Conservation (phyloP, 2,113 vertebrate genomes). For the Gallinago media region DNA sequence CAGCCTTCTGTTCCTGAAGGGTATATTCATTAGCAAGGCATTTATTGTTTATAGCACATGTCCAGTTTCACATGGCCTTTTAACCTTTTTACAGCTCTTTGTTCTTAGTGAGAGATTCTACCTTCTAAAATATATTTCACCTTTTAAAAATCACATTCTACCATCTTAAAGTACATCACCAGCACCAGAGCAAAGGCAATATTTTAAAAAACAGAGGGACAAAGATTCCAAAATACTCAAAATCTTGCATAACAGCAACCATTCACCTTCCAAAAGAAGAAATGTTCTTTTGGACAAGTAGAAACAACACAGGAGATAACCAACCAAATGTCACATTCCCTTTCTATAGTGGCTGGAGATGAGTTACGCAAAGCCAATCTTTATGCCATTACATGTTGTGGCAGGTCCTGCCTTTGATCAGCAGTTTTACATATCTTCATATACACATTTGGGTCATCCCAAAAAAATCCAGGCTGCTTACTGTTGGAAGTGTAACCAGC, state of each 20-base stretch:
- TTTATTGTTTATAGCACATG: too few relatives aligned
- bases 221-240: not conserved
- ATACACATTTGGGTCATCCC: not conserved
- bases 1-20: too few relatives aligned
- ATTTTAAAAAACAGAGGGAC: not conserved
- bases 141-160: too few relatives aligned
- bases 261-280: not conserved
- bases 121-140: too few relatives aligned
- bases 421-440: not conserved
- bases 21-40: too few relatives aligned
- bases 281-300: not conserved
- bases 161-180: too few relatives aligned
- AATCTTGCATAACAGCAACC: not conserved
- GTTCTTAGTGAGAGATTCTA: too few relatives aligned
- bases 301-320: not conserved
- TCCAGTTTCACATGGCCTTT: too few relatives aligned
- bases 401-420: not conserved
- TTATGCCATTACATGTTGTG: not conserved
- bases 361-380: not conserved
- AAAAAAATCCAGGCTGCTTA: not conserved
- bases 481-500: not conserved
- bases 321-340: rapidly evolving
- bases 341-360: rapidly evolving
- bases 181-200: not conserved
- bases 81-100: too few relatives aligned